Base-by-base conservation (phyloP, 2,113 vertebrate genomes). In the Notarius lentiginosus region DNA sequence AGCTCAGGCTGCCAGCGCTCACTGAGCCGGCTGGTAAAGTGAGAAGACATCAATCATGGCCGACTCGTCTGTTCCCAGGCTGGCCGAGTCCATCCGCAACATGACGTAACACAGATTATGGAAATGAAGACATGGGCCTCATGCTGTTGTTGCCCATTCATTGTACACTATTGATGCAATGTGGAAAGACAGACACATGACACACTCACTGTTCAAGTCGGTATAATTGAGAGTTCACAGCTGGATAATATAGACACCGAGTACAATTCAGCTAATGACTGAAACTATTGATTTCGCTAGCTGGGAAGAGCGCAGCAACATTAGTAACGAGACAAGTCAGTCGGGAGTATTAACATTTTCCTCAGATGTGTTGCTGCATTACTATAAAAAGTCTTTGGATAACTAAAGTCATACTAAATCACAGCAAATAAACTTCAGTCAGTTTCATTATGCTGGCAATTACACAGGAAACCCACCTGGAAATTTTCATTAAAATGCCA, bases 91-190 rank as follows among this genome's bases (percentile, higher is more conserved):
- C 72, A 77, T 79, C 41, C 76, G 47, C 84, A 47, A 60, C 65
- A 77, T 73, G 85, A 87, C 81, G 79, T 89, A 81, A 84, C 76
- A 75, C 58, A 30, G 82, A 89, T 89, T 84, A 87, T 81, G 75
- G 68, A 89, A 89, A 89, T 86, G 41, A n/a, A 7, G 56, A 70
- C n/a, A 7, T 2, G n/a, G 56, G 58, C 60, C 60, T 77, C 10
- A 24, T 61, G 66, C 47, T 61, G 72, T 79, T 79, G 61, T 18
- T 47, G 68, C 22, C 41, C 41, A 41, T 41, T 41, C 17, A 20
- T 12, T 60, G 56, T 81, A 81, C 56, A 41, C 9, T 22, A 22
- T 60, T 17, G 53, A 53, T 17, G 76, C 55, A 60, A 30, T 58
- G 55, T 58, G 30, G 55, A 79, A 60, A 18, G 27, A 58, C n/a